Percentiles rank a stretch among this genome's conserved stretches.
These are phyloP conservation scores for Thamnophis elegans DNA, from an alignment of 2,797 vertebrate species.

Conservation along the genomic window DNA sequence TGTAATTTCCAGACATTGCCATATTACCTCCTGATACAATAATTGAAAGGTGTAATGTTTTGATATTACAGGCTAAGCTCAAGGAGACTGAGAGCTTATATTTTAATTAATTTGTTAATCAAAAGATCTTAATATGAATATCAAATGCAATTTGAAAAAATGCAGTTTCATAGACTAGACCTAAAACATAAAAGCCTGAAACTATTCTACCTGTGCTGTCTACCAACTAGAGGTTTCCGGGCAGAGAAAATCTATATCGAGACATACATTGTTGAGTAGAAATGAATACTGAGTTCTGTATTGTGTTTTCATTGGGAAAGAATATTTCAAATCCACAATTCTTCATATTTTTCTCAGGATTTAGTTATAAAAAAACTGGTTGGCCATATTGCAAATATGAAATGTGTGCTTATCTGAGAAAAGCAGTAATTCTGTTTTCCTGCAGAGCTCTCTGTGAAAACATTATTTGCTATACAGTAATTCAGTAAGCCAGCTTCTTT, in stretches of 20 bases:
- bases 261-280: conserved; percentile 59
- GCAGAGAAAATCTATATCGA: conserved; percentile 67
- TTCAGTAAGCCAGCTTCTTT: conserved; percentile 45
- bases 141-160: conserved; percentile 12
- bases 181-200: conserved; percentile 18
- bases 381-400: conserved; percentile 68
- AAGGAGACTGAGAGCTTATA: conserved; percentile 61
- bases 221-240: conserved; percentile 49
- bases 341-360: conserved; percentile 77
- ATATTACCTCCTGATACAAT: conserved; percentile 41
- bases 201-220: conserved; percentile 35
- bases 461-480: conserved; percentile 58
- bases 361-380: conserved; percentile 71
- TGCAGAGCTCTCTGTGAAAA: conserved; percentile 56
- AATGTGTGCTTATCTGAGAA: conserved; percentile 71
- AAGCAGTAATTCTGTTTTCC: conserved; percentile 63
- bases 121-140: conserved; percentile 59
- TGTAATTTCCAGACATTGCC: conserved; percentile 44
- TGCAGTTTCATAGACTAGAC: conserved; percentile 38
- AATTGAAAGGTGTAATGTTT: conserved; percentile 51
- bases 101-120: conserved; percentile 60
- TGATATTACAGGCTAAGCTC: conserved; percentile 55
- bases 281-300: conserved; percentile 64
- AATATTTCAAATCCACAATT: conserved; percentile 71
- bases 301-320: conserved; percentile 76